Evolutionary conservation across 2,888 invertebrate species (phyloP).

Genomic region (Heliconius charithonia): DNA sequence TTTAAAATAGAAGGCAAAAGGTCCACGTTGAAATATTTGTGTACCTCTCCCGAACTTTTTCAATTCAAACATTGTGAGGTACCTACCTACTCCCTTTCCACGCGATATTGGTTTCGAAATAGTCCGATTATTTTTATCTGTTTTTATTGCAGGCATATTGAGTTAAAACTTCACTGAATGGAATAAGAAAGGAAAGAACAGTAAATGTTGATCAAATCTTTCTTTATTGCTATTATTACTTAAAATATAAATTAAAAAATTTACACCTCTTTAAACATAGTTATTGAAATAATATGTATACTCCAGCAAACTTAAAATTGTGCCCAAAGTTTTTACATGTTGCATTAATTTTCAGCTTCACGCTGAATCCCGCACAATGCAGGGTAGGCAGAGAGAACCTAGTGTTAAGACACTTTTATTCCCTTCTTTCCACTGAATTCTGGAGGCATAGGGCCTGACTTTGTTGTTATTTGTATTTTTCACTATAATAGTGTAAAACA

Average conservation of each 20-base stretch:
- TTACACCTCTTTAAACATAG: neutral
- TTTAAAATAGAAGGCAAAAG: slow-evolving; percentile 40
- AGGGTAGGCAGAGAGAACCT: too few species aligned
- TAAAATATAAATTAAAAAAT: neutral
- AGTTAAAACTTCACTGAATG: too few species aligned
- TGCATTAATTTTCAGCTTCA: too few species aligned
- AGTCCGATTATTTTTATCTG: slow-evolving; percentile 26
- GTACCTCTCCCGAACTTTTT: slow-evolving; percentile 41
- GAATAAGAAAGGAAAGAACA: neutral
- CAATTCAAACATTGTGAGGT: slow-evolving; percentile 38
- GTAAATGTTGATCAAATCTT: neutral
- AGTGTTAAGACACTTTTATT: too few species aligned
- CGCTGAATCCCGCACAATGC: too few species aligned
- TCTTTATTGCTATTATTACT: too few species aligned
- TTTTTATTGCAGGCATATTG: slow-evolving; percentile 4
- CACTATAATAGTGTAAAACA: neutral
- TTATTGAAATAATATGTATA: too few species aligned
- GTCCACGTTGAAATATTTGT: slow-evolving; percentile 39
- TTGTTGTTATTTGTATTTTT: neutral
- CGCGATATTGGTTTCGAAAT: slow-evolving; percentile 36
- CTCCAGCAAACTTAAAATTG: too few species aligned
- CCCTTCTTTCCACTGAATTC: too few species aligned
- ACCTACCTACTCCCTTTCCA: slow-evolving; percentile 18
- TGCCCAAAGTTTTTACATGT: too few species aligned
- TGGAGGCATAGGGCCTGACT: too few species aligned